Evolutionary conservation across 1,140 invertebrate genomes (phyloP), one percentile per base, ranked within the genome.

Genomic region (Drosophila saltans): DNA sequence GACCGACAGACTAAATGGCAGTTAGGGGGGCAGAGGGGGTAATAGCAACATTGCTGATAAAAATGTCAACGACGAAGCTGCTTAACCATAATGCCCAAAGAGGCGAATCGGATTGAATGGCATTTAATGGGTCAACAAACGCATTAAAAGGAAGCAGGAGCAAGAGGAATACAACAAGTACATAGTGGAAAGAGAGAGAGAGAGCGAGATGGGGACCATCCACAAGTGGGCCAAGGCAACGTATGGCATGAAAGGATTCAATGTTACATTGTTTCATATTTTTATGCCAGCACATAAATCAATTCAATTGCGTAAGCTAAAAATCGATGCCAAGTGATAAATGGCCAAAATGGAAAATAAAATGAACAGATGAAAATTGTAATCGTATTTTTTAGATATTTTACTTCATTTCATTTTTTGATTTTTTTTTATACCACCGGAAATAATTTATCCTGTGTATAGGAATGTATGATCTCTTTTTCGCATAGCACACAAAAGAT

Each of bases 91-190:
- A 40, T 59, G 33, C 57, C 57, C 57, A 45, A 63, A 40, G 58
- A 71, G 45, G 39, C 67, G 67, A 57, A 57, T 72, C 58, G 45
- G 39, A 69, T 73, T 52, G 40, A 71, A 43, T 79, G 76, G 24
- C 67, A 75, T 66, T 66, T 40, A 73, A 69, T 69, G 43, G 67
- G 75, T 68, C 74, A 78, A 78, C 64, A 72, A 67, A 72, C 74
- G 74, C 75, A 77, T 63, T 67, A 72, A 43, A 55, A 43, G 59
- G 24, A 30, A 30, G 40, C 11, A 10, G 39, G 9, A 24, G 30
- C 28, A 21, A 30, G 16, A 45, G 24, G 36, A 28, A 3, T 5
- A 36, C 4, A 36, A 7, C 33, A 36, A 7, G 6, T 3, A 36
- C 33, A 36, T 16, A 16, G 16, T 16, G 16, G 16, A 16, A 7